phyloP scores from a whole-genome alignment of 2,888 invertebrate species.

The Leptura quadrifasciata region DNA sequence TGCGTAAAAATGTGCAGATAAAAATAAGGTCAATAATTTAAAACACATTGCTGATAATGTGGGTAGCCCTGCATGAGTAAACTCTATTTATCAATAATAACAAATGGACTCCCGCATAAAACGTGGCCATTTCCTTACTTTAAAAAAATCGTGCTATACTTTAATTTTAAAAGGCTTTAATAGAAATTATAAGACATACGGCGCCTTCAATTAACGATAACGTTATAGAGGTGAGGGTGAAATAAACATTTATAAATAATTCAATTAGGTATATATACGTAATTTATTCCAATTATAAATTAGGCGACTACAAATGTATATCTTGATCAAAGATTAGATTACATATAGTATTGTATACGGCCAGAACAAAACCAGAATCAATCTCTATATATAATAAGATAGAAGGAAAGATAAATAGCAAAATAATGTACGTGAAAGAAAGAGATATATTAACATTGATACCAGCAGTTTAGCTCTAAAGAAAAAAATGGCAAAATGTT shows the following conservation, averaged over 20 bases:
- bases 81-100: background rate
- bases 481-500: too few species aligned
- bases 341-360: too few species aligned
- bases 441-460: too few species aligned
- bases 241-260: background rate
- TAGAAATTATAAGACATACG: background rate
- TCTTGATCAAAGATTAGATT: too few species aligned
- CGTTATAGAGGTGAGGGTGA: background rate
- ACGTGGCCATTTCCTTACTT: background rate
- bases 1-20: conserved; percentile 18
- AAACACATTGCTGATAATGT: conserved; percentile 27
- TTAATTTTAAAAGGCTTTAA: background rate
- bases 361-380: too few species aligned
- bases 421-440: too few species aligned
- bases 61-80: conserved; percentile 20
- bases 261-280: background rate
- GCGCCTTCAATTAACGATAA: background rate
- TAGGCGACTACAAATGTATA: background rate
- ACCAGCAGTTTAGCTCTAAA: too few species aligned
- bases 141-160: background rate
- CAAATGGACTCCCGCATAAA: background rate
- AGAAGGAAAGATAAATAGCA: too few species aligned
- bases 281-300: background rate
- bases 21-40: conserved; percentile 19
- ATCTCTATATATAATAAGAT: too few species aligned